Evolutionary conservation across 1,140 invertebrate species (phyloP), one percentile per base, ranked within the genome.

Genomic region (Drosophila tristis): DNA sequence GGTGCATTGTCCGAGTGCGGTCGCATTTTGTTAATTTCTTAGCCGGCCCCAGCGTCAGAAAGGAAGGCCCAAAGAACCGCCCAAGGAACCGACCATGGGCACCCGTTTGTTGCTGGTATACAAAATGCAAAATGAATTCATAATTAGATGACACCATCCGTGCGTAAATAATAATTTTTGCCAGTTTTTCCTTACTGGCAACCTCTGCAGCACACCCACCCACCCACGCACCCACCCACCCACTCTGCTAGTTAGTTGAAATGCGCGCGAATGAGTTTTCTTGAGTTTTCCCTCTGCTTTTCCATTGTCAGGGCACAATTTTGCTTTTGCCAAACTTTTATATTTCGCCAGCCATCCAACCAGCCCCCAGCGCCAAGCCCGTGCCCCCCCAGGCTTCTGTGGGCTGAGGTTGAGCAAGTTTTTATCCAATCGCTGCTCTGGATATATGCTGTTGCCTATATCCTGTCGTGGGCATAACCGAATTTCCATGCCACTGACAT

Each of bases 121-220:
- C 76, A 90, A 91, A 91, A 91, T 89, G 81, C 26, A 87, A 91
- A 91, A 91, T 92, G 89, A 92, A 92, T 92, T 91, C 76, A 85
- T 91, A 92, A 92, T 92, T 92, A 92, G 91, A 92, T 92, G 91
- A 90, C 91, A 92, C 91, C 91, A 92, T 91, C 86, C 85, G 91
- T 90, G 91, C 91, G 91, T 92, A 86, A 92, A 92, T 92, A 92
- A 92, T 87, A 82, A 87, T 87, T 89, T 85, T 86, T 66, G 62
- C 71, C 71, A 49, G 58, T 59, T 80, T 77, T 74, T 86, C 70
- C 72, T 72, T 53, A 15, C 60, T 11, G 35, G 50, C 39, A 25
- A 25, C 23, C 5, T 20, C 20, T 20, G 2, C 20, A 2, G 20
- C 49, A 39, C 7, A 44, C 16, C 48, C 23, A 43, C 45, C 23